Percentiles rank a stretch among this genome's conserved stretches.
These are phyloP conservation scores for Moxostoma hubbsi DNA, from an alignment of 2,797 vertebrate species.

Conservation along the genomic window DNA sequence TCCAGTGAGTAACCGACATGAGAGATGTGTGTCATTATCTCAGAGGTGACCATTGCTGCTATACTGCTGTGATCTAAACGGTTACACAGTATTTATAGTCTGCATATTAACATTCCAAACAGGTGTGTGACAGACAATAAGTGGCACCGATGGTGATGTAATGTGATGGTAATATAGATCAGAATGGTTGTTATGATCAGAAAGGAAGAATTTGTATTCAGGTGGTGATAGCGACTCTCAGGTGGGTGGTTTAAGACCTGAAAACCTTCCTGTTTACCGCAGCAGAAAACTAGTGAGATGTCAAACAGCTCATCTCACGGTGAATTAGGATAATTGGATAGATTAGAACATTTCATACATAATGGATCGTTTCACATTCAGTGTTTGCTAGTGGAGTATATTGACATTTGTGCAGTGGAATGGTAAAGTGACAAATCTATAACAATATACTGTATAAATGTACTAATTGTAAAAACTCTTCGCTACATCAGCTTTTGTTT, in stretches of 20 bases:
- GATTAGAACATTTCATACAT: slow-evolving; percentile 39
- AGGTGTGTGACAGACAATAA: slow-evolving; percentile 16
- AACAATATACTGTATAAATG: not conserved
- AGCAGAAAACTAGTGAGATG: slow-evolving; percentile 4
- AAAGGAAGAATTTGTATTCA: slow-evolving; percentile 16
- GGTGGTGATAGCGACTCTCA: not conserved
- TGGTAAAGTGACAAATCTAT: not conserved
- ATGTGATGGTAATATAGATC: slow-evolving; percentile 18
- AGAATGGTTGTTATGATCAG: slow-evolving; percentile 4
- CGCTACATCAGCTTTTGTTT: not conserved
- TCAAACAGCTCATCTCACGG: not conserved
- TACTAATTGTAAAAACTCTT: too few relatives aligned
- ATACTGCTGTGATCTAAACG: slow-evolving; percentile 22
- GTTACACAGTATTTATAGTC: slow-evolving; percentile 18
- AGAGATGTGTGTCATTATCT: not conserved
- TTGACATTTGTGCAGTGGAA: slow-evolving; percentile 27
- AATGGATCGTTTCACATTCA: slow-evolving; percentile 44
- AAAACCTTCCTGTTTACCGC: not conserved
- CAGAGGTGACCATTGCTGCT: slow-evolving; percentile 10
- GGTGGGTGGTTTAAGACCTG: slow-evolving; percentile 1
- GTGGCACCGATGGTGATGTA: slow-evolving; percentile 22
- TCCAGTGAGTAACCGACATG: slow-evolving; percentile 11
- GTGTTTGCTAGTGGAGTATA: slow-evolving; percentile 21
- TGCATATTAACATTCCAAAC: slow-evolving; percentile 21
- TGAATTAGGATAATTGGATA: slow-evolving; percentile 35